Evolutionary conservation across 2,113 vertebrate species (phyloP).

Genomic region (Siphamia tubifer): DNA sequence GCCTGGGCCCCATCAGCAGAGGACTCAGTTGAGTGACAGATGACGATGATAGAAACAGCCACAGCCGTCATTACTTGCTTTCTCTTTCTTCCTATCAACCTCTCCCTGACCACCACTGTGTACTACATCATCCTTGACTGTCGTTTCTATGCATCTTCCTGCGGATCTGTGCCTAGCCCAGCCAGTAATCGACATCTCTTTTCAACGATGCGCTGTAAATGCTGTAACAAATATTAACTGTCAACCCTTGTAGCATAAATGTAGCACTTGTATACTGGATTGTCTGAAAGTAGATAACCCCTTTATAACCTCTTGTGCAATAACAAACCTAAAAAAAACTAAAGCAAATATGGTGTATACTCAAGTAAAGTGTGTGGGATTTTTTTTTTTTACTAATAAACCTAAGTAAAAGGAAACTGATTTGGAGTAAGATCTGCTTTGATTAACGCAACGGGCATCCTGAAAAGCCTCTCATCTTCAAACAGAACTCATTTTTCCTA

Average conservation of each 20-base stretch:
- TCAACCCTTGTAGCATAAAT: too few relatives aligned
- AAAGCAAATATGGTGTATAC: too few relatives aligned
- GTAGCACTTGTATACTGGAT: too few relatives aligned
- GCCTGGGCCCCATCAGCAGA: background rate
- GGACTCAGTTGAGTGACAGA: slow-evolving; percentile 30
- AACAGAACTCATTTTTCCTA: slow-evolving; percentile 1
- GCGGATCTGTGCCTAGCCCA: slow-evolving; percentile 18
- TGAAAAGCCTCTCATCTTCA: background rate
- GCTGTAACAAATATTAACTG: too few relatives aligned
- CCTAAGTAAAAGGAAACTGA: too few relatives aligned
- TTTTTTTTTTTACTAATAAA: too few relatives aligned
- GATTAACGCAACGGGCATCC: slow-evolving; percentile 1
- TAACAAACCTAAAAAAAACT: background rate
- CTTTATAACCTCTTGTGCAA: background rate
- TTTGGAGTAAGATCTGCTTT: slow-evolving; percentile 12
- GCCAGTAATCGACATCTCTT: slow-evolving; percentile 39
- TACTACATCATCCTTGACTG: slow-evolving; percentile 22
- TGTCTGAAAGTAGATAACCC: too few relatives aligned
- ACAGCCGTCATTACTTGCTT: slow-evolving; percentile 7
- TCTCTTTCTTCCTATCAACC: slow-evolving; percentile 22
- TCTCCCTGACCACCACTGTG: slow-evolving; percentile 29
- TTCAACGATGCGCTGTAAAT: too few relatives aligned
- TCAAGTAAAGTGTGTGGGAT: too few relatives aligned
- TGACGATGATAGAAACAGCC: slow-evolving; percentile 17
- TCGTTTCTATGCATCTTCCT: slow-evolving; percentile 33